Evolutionary conservation across 2,113 vertebrate species (phyloP).

Genomic region (Maccullochella peelii): DNA sequence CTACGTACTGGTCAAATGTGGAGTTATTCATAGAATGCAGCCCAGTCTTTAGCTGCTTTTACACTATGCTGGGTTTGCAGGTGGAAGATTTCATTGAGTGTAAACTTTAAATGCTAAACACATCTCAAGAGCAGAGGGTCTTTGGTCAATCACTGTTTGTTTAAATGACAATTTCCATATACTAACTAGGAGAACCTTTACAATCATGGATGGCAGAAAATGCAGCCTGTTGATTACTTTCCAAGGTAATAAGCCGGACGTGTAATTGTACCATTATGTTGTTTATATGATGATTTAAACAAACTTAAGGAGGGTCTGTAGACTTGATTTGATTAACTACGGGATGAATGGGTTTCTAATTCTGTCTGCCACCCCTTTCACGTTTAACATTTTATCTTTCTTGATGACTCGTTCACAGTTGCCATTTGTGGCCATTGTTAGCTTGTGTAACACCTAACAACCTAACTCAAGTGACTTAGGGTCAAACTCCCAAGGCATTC

Average conservation of each 20-base stretch:
- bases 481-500: conserved; percentile 51
- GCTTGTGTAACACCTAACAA: not conserved
- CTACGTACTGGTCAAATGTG: not conserved
- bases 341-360: conserved; percentile 7
- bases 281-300: conserved; percentile 62
- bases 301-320: conserved; percentile 16
- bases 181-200: conserved; percentile 41
- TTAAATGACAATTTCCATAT: conserved; percentile 48
- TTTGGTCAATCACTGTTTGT: conserved; percentile 52
- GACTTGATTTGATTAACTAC: conserved; percentile 24
- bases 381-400: not conserved
- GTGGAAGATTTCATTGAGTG: conserved; percentile 46
- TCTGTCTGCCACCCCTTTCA: not conserved
- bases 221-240: conserved; percentile 50
- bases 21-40: not conserved
- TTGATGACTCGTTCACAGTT: not conserved
- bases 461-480: conserved; percentile 7
- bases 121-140: conserved; percentile 27
- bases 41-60: not conserved
- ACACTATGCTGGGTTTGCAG: conserved; percentile 5
- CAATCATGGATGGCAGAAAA: conserved; percentile 26
- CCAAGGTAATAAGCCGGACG: conserved; percentile 43
- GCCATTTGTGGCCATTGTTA: not conserved
- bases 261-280: conserved; percentile 54
- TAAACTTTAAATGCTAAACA: conserved; percentile 47